Conservation (phyloP, 2,797 vertebrate genomes). For the Darevskia nairensis region DNA sequence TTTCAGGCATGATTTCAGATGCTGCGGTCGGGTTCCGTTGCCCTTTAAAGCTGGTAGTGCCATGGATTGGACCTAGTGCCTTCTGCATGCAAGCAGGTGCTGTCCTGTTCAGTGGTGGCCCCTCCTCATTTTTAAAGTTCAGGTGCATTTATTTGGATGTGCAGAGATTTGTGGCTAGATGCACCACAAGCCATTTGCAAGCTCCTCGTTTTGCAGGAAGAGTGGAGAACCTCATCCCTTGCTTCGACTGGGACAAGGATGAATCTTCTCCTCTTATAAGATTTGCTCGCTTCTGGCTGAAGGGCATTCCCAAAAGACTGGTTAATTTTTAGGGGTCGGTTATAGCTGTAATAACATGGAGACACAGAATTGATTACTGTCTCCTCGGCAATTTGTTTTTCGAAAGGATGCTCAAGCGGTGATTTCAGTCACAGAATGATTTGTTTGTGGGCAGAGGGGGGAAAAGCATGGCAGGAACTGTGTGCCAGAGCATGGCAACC, state of each 20-base stretch:
- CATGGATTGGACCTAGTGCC: neutral
- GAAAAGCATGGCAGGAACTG: neutral
- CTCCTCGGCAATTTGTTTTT: neutral
- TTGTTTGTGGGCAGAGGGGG: neutral
- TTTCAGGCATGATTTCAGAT: neutral
- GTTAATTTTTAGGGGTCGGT: neutral
- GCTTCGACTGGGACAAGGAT: slow-evolving; percentile 15
- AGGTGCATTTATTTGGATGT: neutral
- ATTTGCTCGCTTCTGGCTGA: neutral
- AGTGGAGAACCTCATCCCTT: slow-evolving; percentile 21
- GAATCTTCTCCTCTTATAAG: slow-evolving; percentile 42
- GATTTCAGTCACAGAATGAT: neutral
- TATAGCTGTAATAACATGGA: slow-evolving; percentile 16
- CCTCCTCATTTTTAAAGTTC: neutral
- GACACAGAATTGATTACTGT: neutral
- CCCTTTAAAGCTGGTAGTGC: neutral
- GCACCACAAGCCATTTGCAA: slow-evolving; percentile 48
- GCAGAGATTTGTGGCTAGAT: slow-evolving; percentile 50
- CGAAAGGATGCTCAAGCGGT: neutral
- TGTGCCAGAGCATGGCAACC: neutral
- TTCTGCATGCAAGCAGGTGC: neutral
- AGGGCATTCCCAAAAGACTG: neutral
- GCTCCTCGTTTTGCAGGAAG: neutral
- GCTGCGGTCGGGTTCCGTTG: too few relatives aligned
- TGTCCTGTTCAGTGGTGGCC: neutral